Evolutionary conservation across 2,797 vertebrate genomes (phyloP).

Genomic region (Lagocephalus sceleratus): DNA sequence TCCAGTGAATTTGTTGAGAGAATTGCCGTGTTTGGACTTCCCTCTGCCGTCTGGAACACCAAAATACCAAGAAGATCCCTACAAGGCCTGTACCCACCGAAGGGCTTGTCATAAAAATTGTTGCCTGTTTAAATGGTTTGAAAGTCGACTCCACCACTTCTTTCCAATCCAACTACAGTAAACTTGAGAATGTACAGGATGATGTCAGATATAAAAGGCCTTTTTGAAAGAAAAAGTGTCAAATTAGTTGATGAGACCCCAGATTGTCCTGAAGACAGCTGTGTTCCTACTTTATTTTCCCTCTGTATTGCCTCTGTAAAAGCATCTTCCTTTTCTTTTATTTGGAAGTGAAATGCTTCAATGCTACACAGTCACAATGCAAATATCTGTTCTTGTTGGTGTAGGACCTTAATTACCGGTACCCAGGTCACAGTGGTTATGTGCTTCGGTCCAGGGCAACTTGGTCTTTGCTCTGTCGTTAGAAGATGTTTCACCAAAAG

Average conservation of each 20-base stretch:
- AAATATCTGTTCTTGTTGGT: too few species aligned
- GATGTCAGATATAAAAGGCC: conserved; percentile 47
- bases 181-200: conserved; percentile 54
- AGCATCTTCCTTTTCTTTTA: too few species aligned
- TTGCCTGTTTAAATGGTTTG: conserved; percentile 13
- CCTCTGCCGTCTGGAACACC: conserved; percentile 1
- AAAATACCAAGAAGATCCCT: conserved; percentile 1
- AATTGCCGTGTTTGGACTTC: background rate
- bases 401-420: too few species aligned
- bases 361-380: too few species aligned
- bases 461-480: too few species aligned
- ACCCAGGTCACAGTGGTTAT: too few species aligned
- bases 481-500: too few species aligned
- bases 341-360: too few species aligned
- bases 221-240: conserved; percentile 19
- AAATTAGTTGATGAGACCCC: conserved; percentile 22
- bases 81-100: conserved; percentile 13
- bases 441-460: too few species aligned
- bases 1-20: too few species aligned
- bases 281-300: conserved; percentile 18
- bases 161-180: conserved; percentile 25
- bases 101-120: conserved; percentile 46
- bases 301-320: conserved; percentile 5
- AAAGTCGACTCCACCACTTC: conserved; percentile 13
- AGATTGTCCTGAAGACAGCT: conserved; percentile 22